phyloP scores from a whole-genome alignment of 92 coral and sea anemone genomes.

The Plumapathes pennacea region DNA sequence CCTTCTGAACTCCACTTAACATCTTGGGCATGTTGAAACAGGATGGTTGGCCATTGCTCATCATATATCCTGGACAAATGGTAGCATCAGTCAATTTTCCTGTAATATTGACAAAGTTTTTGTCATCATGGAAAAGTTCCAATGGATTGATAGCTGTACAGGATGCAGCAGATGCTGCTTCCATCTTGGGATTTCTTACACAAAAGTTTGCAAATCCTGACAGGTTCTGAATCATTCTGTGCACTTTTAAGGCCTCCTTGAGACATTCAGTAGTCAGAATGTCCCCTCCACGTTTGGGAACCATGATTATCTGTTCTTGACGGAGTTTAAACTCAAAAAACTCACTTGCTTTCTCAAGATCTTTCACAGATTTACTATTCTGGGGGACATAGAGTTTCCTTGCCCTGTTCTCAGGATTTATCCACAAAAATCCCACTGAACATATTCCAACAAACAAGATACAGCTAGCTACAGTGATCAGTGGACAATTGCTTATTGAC shows the following conservation, averaged over 20 bases:
- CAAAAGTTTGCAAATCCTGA: constrained; percentile 40
- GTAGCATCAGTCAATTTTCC: constrained; percentile 11
- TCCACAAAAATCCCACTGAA: constrained; percentile 49
- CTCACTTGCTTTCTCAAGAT: constrained; percentile 38
- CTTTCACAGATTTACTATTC: constrained; percentile 35
- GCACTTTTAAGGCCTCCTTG: constrained; percentile 29
- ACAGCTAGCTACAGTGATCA: constrained; percentile 9
- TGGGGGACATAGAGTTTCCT: constrained; percentile 52
- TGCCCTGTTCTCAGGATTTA: constrained; percentile 46
- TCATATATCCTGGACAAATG: constrained; percentile 11
- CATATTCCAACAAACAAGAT: constrained; percentile 27
- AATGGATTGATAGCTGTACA: constrained; percentile 37
- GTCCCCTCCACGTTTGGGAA: constrained; percentile 10
- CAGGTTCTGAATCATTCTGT: constrained; percentile 14
- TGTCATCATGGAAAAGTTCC: constrained; percentile 20
- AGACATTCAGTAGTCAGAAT: constrained; percentile 14
- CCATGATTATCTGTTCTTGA: constrained; percentile 23
- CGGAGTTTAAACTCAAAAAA: constrained; percentile 37
- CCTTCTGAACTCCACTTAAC: constrained; percentile 22
- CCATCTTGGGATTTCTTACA: constrained; percentile 6
- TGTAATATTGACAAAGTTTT: constrained; percentile 13
- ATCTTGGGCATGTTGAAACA: constrained; percentile 27
- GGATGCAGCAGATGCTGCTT: constrained; percentile 8
- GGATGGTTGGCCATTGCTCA: constrained; percentile 44
- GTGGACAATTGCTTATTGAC: constrained; percentile 19